Evolutionary conservation across 2,888 invertebrate species (phyloP).

Genomic region (Xestia ashworthii): DNA sequence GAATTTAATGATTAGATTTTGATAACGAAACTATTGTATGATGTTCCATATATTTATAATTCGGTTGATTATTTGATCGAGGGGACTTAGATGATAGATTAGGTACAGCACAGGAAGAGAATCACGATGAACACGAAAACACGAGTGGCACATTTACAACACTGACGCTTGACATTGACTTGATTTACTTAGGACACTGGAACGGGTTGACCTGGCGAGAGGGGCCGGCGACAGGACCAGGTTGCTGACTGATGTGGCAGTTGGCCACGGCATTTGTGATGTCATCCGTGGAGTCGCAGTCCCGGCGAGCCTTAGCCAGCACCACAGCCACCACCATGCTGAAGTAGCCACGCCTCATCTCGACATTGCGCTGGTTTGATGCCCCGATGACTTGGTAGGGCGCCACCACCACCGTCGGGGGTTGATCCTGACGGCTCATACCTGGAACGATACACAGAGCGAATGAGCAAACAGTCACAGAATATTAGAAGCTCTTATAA

Average conservation of each 20-base stretch:
- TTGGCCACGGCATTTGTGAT: conserved; percentile 38
- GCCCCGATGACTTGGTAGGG: neutral
- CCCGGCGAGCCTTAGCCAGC: conserved; percentile 42
- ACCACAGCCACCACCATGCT: conserved; percentile 40
- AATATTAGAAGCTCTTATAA: neutral
- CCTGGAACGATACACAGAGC: conserved; percentile 24
- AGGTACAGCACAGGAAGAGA: neutral
- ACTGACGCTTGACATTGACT: neutral
- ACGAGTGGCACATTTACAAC: neutral
- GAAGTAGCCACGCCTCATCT: conserved; percentile 18
- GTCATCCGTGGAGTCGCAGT: conserved; percentile 34
- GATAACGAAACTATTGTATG: too few relatives aligned
- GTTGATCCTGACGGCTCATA: conserved; percentile 17
- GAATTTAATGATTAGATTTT: neutral
- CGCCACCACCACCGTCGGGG: neutral
- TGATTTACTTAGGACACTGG: neutral
- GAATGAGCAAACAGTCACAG: neutral
- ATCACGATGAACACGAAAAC: neutral
- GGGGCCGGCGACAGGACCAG: neutral
- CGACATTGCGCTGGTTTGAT: neutral
- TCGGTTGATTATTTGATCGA: neutral
- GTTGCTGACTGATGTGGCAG: conserved; percentile 23
- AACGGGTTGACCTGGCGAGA: conserved; percentile 13
- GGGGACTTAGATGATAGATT: neutral
- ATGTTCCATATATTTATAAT: neutral